A percentile compares a stretch with the other conserved stretches of the same genome.
Conservation (phyloP, 2,797 vertebrate species). For the Melopsittacus undulatus region DNA sequence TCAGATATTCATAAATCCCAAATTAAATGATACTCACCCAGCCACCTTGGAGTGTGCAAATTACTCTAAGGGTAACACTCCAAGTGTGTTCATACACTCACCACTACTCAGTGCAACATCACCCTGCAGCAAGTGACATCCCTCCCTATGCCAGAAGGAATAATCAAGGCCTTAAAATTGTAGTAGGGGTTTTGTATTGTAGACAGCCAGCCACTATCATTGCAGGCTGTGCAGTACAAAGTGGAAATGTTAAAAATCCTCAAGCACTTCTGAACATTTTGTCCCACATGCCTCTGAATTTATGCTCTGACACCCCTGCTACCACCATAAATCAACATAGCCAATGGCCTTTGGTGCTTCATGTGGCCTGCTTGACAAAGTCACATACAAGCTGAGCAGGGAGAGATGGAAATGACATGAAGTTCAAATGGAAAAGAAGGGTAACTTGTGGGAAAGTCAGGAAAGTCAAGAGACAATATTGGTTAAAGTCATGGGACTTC, state of each 20-base stretch:
- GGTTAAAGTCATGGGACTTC: background rate
- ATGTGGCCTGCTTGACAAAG: accelerated
- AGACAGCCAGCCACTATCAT: background rate
- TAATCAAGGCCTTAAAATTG: background rate
- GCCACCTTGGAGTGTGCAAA: background rate
- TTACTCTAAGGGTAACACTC: background rate
- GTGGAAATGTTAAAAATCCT: background rate
- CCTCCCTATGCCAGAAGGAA: accelerated
- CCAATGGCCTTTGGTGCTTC: background rate
- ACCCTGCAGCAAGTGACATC: background rate
- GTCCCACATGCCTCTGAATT: background rate
- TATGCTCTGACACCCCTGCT: background rate
- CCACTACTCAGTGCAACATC: background rate
- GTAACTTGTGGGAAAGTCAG: background rate
- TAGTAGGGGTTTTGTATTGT: background rate
- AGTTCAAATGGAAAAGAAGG: background rate
- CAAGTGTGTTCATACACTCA: background rate
- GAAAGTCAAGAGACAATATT: background rate
- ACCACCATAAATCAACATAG: accelerated
- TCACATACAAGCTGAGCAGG: background rate
- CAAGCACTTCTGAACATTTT: background rate
- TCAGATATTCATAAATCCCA: background rate
- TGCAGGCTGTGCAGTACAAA: background rate
- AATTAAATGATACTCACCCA: background rate
- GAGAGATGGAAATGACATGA: background rate